Evolutionary conservation across 2,797 vertebrate genomes (phyloP).

Genomic region (Florisuga fusca): DNA sequence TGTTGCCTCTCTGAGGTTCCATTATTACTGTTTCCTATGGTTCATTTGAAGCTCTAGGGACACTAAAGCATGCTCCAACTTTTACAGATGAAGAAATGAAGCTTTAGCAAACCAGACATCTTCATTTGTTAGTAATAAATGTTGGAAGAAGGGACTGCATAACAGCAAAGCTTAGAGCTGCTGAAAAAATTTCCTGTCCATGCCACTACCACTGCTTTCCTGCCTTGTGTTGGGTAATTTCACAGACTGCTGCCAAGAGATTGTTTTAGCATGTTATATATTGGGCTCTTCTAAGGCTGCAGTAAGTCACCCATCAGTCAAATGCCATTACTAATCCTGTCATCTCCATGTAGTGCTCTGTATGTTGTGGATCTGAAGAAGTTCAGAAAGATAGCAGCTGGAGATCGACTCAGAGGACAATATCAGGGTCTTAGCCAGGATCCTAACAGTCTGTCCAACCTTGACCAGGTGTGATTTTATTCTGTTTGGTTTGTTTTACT

Average conservation of each 20-base stretch:
- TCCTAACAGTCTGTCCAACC: constrained; percentile 97
- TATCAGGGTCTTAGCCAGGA: constrained; percentile 98
- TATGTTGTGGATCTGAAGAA: constrained; percentile 98
- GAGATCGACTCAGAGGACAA: constrained; percentile 94
- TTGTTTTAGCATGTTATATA: background rate
- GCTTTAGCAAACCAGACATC: background rate
- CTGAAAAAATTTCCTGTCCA: background rate
- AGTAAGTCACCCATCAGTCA: background rate
- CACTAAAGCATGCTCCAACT: background rate
- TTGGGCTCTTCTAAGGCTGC: background rate
- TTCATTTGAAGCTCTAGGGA: background rate
- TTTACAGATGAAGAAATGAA: background rate
- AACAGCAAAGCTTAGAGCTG: background rate
- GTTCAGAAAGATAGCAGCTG: constrained; percentile 97
- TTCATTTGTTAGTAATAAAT: constrained; percentile 27
- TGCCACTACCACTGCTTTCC: background rate
- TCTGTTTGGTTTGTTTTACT: background rate
- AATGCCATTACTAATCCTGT: constrained; percentile 18
- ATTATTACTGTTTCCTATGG: background rate
- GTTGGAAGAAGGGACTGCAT: background rate
- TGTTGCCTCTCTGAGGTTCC: background rate
- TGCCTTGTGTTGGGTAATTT: background rate
- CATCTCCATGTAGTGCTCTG: constrained; percentile 84
- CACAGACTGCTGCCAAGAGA: background rate
- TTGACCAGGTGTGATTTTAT: constrained; percentile 89